A percentile compares a stretch with the other conserved stretches of the same genome.
These are phyloP conservation scores for Ceyx cyanopectus DNA, from an alignment of 2,113 vertebrate genomes.

Conservation along the genomic window DNA sequence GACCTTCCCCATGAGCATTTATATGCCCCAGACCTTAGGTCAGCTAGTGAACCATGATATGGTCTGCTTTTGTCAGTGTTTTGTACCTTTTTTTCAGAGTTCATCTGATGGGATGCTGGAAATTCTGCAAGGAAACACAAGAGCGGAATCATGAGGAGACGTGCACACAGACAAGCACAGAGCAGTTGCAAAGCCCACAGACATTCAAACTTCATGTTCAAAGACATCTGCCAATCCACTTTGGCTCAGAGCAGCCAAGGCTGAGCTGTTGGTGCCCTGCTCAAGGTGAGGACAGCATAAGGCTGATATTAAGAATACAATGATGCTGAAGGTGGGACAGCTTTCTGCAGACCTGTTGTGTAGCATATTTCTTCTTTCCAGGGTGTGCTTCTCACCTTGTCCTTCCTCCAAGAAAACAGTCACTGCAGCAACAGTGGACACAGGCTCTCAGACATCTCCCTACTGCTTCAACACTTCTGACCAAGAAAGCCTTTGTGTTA, in stretches of 20 bases:
- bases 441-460: not conserved
- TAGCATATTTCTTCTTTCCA: not conserved
- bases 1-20: not conserved
- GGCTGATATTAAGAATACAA: not conserved
- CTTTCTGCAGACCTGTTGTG: not conserved
- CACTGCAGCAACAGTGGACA: not conserved
- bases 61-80: not conserved
- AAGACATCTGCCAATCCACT: not conserved
- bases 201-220: accelerated
- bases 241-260: not conserved
- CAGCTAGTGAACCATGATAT: not conserved
- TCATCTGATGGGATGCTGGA: not conserved
- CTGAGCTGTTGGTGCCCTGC: not conserved
- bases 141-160: not conserved
- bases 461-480: not conserved
- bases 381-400: not conserved
- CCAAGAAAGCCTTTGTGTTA: not conserved
- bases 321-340: not conserved
- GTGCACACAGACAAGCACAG: not conserved
- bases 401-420: not conserved
- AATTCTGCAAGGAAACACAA: not conserved
- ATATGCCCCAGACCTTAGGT: not conserved
- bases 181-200: not conserved
- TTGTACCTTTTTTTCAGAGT: too few relatives aligned
- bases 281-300: not conserved